Conservation (phyloP, 2,797 vertebrate species). For the Galagoides demidoff region DNA sequence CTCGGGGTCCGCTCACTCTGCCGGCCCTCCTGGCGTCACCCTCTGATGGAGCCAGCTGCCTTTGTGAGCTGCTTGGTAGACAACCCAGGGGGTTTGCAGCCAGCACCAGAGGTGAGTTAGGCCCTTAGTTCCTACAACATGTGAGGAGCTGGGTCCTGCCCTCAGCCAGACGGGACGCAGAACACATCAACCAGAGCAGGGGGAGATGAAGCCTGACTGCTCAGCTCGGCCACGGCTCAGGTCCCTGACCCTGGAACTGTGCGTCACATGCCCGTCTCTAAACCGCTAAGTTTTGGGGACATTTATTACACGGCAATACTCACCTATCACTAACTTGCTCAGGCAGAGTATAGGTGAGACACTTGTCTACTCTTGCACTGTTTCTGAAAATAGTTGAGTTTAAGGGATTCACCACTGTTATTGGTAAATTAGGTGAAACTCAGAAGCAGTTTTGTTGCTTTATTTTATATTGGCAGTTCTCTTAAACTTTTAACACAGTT, state of each 20-base stretch:
- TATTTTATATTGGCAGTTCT: background rate
- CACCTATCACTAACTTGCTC: too few relatives aligned
- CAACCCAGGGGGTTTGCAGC: background rate
- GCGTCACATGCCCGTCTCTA: rapidly evolving
- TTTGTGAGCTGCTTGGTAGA: too few relatives aligned
- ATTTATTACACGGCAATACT: rapidly evolving
- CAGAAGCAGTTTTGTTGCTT: background rate
- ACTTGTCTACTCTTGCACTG: rapidly evolving
- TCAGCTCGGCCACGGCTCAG: rapidly evolving
- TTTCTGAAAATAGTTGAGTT: background rate
- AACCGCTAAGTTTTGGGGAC: too few relatives aligned
- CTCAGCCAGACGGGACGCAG: too few relatives aligned
- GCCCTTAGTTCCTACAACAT: background rate
- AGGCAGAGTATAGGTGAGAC: rapidly evolving
- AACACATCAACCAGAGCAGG: rapidly evolving
- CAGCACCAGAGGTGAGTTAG: background rate
- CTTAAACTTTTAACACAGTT: background rate
- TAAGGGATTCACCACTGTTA: background rate
- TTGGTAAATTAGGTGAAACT: too few relatives aligned
- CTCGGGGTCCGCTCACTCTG: background rate
- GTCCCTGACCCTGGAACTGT: rapidly evolving
- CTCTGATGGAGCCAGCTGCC: background rate
- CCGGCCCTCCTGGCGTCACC: rapidly evolving
- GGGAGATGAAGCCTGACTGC: background rate
- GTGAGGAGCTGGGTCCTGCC: background rate